Evolutionary conservation across 2,888 invertebrate species (phyloP).

Genomic region (Allophyes oxyacanthae): DNA sequence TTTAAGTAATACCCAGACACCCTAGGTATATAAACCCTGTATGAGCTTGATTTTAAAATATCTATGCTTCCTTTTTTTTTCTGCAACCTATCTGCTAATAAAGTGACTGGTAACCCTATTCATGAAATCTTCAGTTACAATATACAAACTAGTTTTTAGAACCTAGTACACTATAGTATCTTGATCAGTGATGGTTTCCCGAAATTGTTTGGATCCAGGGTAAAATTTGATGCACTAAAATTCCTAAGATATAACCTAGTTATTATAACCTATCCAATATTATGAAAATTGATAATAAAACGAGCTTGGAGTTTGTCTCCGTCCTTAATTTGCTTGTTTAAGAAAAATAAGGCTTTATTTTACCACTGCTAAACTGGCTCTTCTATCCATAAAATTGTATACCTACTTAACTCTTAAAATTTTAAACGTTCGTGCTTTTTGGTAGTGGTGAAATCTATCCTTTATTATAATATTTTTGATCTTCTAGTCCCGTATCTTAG

Average conservation of each 20-base stretch:
- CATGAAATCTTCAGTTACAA: too few species aligned
- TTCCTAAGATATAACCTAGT: slow-evolving; percentile 31
- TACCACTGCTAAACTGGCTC: slow-evolving; percentile 29
- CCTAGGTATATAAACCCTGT: too few species aligned
- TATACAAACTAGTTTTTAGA: neutral
- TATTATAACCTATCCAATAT: slow-evolving; percentile 31
- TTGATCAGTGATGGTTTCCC: slow-evolving; percentile 21
- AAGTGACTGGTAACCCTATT: too few species aligned
- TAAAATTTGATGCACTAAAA: slow-evolving; percentile 49
- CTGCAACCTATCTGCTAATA: too few species aligned
- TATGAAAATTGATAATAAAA: slow-evolving; percentile 48
- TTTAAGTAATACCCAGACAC: slow-evolving; percentile 1
- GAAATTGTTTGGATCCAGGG: slow-evolving; percentile 62
- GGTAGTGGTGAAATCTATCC: slow-evolving; percentile 32
- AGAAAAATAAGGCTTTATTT: slow-evolving; percentile 32
- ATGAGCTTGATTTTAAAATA: too few species aligned
- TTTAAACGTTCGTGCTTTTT: slow-evolving; percentile 21
- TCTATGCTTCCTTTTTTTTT: too few species aligned
- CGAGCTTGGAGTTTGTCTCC: slow-evolving; percentile 76
- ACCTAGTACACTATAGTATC: slow-evolving; percentile 14
- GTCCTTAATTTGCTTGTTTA: slow-evolving; percentile 73
- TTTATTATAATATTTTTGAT: slow-evolving; percentile 45
- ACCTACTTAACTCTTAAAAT: neutral
- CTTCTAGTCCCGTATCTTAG: slow-evolving; percentile 80
- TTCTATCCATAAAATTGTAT: too few species aligned